Evolutionary conservation across 2,888 invertebrate genomes (phyloP).

Genomic region (Nomada goodeniana): DNA sequence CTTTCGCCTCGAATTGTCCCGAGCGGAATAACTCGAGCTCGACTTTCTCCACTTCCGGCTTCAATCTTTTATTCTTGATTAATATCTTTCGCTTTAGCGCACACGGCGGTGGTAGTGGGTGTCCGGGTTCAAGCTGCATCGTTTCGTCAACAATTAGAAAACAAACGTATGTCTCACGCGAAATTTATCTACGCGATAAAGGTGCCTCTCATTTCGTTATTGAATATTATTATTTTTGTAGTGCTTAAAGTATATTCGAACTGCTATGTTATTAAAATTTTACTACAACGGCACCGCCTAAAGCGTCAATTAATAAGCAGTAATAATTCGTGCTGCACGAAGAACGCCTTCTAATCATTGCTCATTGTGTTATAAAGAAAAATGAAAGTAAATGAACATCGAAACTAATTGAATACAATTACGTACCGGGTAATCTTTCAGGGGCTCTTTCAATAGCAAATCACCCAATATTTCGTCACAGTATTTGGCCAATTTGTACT

Average conservation of each 20-base stretch:
- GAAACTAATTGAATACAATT: background rate
- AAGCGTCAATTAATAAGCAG: no score
- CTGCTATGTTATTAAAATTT: no score
- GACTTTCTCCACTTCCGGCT: conserved; percentile 89
- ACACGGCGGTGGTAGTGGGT: conserved; percentile 88
- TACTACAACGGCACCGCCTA: no score
- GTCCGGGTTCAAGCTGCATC: conserved; percentile 86
- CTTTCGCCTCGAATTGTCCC: conserved; percentile 86
- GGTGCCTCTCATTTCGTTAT: conserved; percentile 3
- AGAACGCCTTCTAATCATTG: no score
- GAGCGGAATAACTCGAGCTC: conserved; percentile 86
- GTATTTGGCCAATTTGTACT: conserved; percentile 89
- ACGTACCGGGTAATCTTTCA: conserved; percentile 87
- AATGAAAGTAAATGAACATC: no score
- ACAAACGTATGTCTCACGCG: conserved; percentile 16
- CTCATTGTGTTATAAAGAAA: no score
- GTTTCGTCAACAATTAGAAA: conserved; percentile 37
- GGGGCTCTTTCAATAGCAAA: conserved; percentile 86
- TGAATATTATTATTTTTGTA: no score
- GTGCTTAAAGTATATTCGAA: no score
- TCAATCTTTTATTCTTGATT: conserved; percentile 89
- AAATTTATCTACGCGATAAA: conserved; percentile 8
- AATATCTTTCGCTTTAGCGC: conserved; percentile 88
- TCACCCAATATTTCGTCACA: conserved; percentile 90
- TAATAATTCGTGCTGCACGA: no score